These are phyloP conservation scores for Parnassius glacialis DNA, from an alignment of 2,888 invertebrate genomes.

Conservation along the genomic window DNA sequence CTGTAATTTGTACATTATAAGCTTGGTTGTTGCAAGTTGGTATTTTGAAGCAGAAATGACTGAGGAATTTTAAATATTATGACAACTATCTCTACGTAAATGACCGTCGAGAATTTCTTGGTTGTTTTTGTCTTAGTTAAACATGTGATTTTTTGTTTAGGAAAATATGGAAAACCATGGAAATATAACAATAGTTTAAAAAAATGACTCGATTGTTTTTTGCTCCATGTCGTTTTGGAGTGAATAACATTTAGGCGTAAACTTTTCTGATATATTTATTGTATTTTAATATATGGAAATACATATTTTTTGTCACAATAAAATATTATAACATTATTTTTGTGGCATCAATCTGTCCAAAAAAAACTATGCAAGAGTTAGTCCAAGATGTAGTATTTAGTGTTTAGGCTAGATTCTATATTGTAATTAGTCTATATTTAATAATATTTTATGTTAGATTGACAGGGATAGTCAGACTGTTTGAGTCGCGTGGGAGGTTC, in stretches of 20 bases:
- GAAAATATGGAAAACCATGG: slow-evolving; percentile 2
- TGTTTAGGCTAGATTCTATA: slow-evolving; percentile 37
- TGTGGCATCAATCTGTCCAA: slow-evolving; percentile 71
- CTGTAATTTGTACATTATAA: neutral
- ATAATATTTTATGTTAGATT: slow-evolving; percentile 25
- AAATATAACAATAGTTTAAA: slow-evolving; percentile 7
- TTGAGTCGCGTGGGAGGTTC: slow-evolving; percentile 26
- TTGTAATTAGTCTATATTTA: slow-evolving; percentile 38
- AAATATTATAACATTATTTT: slow-evolving; percentile 44
- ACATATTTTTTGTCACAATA: slow-evolving; percentile 49
- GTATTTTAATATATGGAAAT: slow-evolving; percentile 43
- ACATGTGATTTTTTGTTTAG: slow-evolving; percentile 22
- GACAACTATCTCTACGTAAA: slow-evolving; percentile 5
- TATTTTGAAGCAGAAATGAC: slow-evolving; percentile 1
- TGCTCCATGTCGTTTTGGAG: slow-evolving; percentile 5
- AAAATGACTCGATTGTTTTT: too few relatives aligned
- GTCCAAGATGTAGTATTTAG: slow-evolving; percentile 41
- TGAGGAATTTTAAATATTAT: neutral
- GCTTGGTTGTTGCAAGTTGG: slow-evolving; percentile 10
- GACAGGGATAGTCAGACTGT: slow-evolving; percentile 29
- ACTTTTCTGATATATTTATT: slow-evolving; percentile 34
- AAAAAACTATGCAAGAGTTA: slow-evolving; percentile 45
- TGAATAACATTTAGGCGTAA: slow-evolving; percentile 1
- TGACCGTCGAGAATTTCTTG: slow-evolving; percentile 11
- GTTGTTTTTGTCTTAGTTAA: slow-evolving; percentile 13